Base-by-base conservation (phyloP, 1,140 invertebrate genomes). In the Bicyclus anynana region DNA sequence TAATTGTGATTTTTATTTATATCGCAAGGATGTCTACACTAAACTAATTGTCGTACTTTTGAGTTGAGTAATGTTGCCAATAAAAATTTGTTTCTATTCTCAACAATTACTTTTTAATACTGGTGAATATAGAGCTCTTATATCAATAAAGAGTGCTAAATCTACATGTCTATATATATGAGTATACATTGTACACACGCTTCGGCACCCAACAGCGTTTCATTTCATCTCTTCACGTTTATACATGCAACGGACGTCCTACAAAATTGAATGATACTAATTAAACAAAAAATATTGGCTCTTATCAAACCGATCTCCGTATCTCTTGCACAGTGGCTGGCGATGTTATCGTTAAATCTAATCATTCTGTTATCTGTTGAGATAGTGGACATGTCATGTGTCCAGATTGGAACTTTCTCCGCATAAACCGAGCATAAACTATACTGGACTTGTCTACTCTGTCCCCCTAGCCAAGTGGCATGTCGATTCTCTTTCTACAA, bases 301-400 rank as follows among this genome's bases (percentile, higher is more conserved):
- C 40, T 52, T 40, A 52, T 52, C 50, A 21, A 52, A 52, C 40
- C 40, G 20, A 44, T 57, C 47, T 40, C 26, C 38, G 37, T 51
- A 51, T 57, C 55, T 21, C n/a, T n/a, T 20, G 51, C 38, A 57
- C 48, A 51, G 55, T 51, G 26, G 55, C 47, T 37, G 37, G 27
- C 35, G 55, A 57, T 51, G 16, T 42, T 50, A 57, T 57, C 55
- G 26, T 13, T 27, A 12, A 40, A 44, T 53, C 51, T 44, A 17
- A 53, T 53, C 51, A 26, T 10, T 29, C 23, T 44, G 38, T 53
- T 44, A 18, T 20, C 26, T 53, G 10, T 53, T 17, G 18, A 53
- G 38, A 53, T 27, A 40, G 38, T 26, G 20, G 37, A 40, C 50
- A 40, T 52, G 37, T 52, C 38, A 44, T 18, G 26, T 21, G 17